Evolutionary conservation across 2,797 vertebrate species (phyloP), one percentile per base, ranked within the genome.

Genomic region (Halcyon badia): DNA sequence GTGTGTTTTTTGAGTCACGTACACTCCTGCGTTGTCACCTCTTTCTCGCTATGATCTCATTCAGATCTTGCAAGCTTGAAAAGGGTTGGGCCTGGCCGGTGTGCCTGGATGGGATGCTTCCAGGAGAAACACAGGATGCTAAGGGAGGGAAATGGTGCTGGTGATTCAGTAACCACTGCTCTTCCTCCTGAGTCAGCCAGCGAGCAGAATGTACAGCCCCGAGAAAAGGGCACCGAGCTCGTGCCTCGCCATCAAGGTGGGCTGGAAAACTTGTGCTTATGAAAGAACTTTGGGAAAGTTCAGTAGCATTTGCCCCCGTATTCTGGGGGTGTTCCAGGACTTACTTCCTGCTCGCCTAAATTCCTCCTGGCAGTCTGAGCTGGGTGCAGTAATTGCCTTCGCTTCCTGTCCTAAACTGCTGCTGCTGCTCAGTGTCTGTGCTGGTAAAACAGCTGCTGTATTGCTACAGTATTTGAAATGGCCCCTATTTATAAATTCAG

Each of bases 41-140:
- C 93, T 92, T 93, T 87, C 89, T 96, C 1, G 9, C 75, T 48
- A 41, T 96, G 95, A 96, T 90, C 94, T 96, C 95, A 96, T 96
- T 96, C 96, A 94, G 90, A 90, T 96, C 83, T 94, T 92, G 83
- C 75, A 35, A 90, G 88, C 78, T 89, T 91, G 54, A 81, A 48
- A 85, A 96, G 96, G 96, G 86, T 69, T 95, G 91, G 96, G 83
- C 90, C 92, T 90, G 81, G 83, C 94, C 2, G 0, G 30, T 75
- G 87, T 94, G 93, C 85, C 84, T 62, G 61, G 14, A 87, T 97
- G 94, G 80, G 86, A 78, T 90, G 72, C 89, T 97, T 97, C 90
- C 92, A 93, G 96, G 78, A 94, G 96, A 80, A 97, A 87, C 86
- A 97, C 91, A 94, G 92, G 93, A 95, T 97, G 83, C 95, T 90